Evolutionary conservation across 2,113 vertebrate genomes (phyloP).

Genomic region (Calyptomena viridis): DNA sequence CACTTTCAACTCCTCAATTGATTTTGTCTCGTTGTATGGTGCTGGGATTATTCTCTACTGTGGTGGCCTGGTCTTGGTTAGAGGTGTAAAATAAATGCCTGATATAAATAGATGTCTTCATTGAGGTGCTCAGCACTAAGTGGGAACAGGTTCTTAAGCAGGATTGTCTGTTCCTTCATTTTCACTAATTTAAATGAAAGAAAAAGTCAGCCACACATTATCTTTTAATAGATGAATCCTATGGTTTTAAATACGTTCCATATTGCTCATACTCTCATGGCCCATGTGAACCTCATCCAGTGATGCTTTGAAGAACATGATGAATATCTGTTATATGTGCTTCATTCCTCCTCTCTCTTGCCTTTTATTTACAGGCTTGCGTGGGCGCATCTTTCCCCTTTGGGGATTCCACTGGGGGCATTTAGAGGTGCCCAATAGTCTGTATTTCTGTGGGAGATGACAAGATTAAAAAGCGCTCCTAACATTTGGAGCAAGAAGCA

Average conservation of each 20-base stretch:
- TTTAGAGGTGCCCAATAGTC: neutral
- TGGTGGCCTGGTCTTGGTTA: neutral
- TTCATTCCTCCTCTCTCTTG: neutral
- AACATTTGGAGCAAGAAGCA: neutral
- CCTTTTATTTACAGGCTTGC: neutral
- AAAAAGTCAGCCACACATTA: neutral
- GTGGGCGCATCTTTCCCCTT: neutral
- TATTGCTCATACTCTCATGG: accelerated
- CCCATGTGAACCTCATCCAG: neutral
- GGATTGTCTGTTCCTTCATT: neutral
- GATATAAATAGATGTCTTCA: neutral
- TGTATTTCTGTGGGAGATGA: neutral
- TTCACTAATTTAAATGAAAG: neutral
- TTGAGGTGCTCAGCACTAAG: neutral
- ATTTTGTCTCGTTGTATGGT: neutral
- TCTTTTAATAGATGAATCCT: neutral
- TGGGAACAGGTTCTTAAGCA: neutral
- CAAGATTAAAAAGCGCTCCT: neutral
- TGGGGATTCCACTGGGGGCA: neutral
- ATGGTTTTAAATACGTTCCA: neutral
- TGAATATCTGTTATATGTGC: neutral
- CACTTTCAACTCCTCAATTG: neutral
- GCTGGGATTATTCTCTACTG: neutral
- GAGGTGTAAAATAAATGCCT: neutral
- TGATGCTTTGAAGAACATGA: neutral